Conservation (phyloP, 2,113 vertebrate genomes). For the Cyprinodon brontotheroides region DNA sequence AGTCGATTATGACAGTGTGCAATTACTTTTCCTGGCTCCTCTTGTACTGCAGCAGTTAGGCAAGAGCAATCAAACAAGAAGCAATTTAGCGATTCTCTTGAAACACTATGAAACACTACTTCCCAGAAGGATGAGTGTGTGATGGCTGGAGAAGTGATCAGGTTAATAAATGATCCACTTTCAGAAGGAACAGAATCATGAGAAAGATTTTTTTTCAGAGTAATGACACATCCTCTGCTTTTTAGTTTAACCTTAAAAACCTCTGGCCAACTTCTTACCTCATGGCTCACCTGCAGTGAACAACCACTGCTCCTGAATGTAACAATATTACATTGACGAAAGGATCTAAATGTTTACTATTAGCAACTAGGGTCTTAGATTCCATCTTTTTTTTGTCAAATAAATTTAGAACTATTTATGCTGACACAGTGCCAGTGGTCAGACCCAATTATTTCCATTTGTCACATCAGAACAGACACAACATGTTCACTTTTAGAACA, state of each 20-base stretch:
- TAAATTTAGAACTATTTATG: slow-evolving; percentile 39
- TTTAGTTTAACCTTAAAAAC: slow-evolving; percentile 65
- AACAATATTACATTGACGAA: slow-evolving; percentile 54
- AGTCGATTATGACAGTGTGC: slow-evolving; percentile 34
- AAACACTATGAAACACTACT: slow-evolving; percentile 27
- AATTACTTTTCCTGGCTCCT: slow-evolving; percentile 39
- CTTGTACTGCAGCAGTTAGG: slow-evolving; percentile 46
- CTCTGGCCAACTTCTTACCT: slow-evolving; percentile 65
- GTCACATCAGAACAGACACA: not conserved
- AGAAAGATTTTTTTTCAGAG: slow-evolving; percentile 62
- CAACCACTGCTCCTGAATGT: slow-evolving; percentile 53
- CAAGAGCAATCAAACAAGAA: slow-evolving; percentile 60
- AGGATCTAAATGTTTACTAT: slow-evolving; percentile 31
- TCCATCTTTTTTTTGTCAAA: slow-evolving; percentile 3
- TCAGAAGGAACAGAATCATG: slow-evolving; percentile 61
- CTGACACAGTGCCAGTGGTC: not conserved
- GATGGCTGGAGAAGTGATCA: slow-evolving; percentile 66
- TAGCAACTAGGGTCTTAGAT: slow-evolving; percentile 25
- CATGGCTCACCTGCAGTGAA: slow-evolving; percentile 55
- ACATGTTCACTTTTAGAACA: too few relatives aligned
- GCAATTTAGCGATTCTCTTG: not conserved
- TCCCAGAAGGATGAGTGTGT: slow-evolving; percentile 42
- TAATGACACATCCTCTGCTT: slow-evolving; percentile 72
- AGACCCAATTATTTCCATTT: not conserved
- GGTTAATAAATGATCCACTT: slow-evolving; percentile 65